Base-by-base conservation (phyloP, 2,113 vertebrate genomes). In the Anarrhichthys ocellatus region DNA sequence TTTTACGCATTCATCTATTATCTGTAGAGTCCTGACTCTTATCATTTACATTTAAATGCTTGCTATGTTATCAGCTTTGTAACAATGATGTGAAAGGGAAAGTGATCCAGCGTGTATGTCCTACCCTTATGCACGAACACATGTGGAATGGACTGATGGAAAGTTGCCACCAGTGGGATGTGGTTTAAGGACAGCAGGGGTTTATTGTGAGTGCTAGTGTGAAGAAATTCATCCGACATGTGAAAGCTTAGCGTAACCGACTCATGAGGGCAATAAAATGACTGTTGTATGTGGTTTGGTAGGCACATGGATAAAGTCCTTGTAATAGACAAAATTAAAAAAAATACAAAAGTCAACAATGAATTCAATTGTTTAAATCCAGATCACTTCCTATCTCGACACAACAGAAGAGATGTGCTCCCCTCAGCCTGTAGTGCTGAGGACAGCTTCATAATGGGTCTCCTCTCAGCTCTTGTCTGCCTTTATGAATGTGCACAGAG, bases 371-470 rank as follows among this genome's bases (percentile, higher is more conserved):
- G 38, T 82, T 80, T 77, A 22, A 29, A 79, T 78, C 38, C 36
- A 15, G 40, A 72, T 24, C 1, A 5, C 34, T 56, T 65, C 61
- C 52, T 46, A 36, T 75, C 74, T 85, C 9, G 20, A 61, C 64
- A 84, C 63, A 73, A 68, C 75, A 87, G 64, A 32, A 11, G 50
- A 70, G 62, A n/a, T 29, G 62, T 9, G 52, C 59, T 66, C 59
- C 72, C 59, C 50, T 67, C 77, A 64, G 68, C 34, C 66, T 20
- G 62, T 15, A 78, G 50, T 24, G 67, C 52, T 80, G 36, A 70
- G 65, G 89, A 93, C 90, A 90, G 79, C 78, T 78, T 74, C 82
- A 92, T 92, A 95, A 93, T 91, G 82, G 83, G 59, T 42, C 88
- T 88, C 85, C 70, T 32, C 85, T 75, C 83, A 58, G 78, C 77